Evolutionary conservation across 1,140 invertebrate species (phyloP).

Genomic region (Vanessa atalanta): DNA sequence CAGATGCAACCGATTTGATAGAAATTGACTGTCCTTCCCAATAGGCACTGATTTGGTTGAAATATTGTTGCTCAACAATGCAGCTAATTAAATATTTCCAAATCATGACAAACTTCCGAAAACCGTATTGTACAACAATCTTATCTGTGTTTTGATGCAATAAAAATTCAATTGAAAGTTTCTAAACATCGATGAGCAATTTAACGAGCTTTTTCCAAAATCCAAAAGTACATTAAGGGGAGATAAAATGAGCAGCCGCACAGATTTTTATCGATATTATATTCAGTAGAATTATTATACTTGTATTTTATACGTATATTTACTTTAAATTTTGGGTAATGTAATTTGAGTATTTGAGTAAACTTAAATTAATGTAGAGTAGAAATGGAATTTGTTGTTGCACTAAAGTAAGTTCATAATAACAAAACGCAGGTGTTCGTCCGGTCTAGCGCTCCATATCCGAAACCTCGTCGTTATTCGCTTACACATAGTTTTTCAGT

Average conservation of each 20-base stretch:
- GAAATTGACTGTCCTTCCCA: slow-evolving; percentile 48
- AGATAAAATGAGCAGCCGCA: not conserved
- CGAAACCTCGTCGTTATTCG: slow-evolving; percentile 43
- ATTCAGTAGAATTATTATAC: not conserved
- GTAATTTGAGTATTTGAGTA: too few species aligned
- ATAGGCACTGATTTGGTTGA: slow-evolving; percentile 44
- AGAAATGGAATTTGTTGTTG: slow-evolving; percentile 55
- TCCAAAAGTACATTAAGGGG: slow-evolving; percentile 13
- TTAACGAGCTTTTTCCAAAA: slow-evolving; percentile 10
- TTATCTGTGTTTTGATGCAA: slow-evolving; percentile 52
- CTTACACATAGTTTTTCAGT: not conserved
- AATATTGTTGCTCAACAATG: slow-evolving; percentile 71
- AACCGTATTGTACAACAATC: slow-evolving; percentile 55
- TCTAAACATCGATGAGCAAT: slow-evolving; percentile 32
- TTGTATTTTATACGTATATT: too few species aligned
- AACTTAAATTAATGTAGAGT: not conserved
- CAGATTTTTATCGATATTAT: not conserved
- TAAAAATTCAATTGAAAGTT: slow-evolving; percentile 39
- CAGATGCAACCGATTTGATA: slow-evolving; percentile 69
- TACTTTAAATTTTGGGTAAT: too few species aligned
- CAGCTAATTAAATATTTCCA: slow-evolving; percentile 65
- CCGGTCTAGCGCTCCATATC: slow-evolving; percentile 66
- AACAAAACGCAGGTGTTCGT: slow-evolving; percentile 74
- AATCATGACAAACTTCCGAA: slow-evolving; percentile 58
- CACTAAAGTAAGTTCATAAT: slow-evolving; percentile 4